These are phyloP conservation scores for Nannospalax galili DNA, from an alignment of 2,113 vertebrate genomes.

Conservation along the genomic window DNA sequence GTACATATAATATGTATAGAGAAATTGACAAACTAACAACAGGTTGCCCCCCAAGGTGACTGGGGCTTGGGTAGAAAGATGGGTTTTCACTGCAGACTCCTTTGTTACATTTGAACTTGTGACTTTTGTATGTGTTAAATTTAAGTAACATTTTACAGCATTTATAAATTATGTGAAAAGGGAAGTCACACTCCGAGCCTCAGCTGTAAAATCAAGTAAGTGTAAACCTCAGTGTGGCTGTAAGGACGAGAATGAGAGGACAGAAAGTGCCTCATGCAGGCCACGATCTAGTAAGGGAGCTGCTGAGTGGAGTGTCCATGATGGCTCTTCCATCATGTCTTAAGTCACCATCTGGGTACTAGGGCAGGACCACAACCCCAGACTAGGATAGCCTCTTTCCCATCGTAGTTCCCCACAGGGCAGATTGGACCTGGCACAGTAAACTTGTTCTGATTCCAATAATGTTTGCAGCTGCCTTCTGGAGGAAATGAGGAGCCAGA, in stretches of 20 bases:
- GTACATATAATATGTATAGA: neutral
- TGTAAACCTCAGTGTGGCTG: too few relatives aligned
- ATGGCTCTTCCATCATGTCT: neutral
- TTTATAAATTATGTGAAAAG: neutral
- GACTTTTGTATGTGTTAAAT: neutral
- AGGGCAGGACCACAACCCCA: neutral
- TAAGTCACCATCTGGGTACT: neutral
- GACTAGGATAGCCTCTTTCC: neutral
- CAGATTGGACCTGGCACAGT: rapidly evolving
- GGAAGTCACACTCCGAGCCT: neutral
- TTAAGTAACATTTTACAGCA: neutral
- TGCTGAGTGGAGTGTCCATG: too few relatives aligned
- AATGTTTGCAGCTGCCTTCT: too few relatives aligned
- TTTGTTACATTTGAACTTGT: neutral
- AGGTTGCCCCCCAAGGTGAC: too few relatives aligned
- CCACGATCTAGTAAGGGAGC: neutral
- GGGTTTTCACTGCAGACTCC: neutral
- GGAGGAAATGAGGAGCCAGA: neutral
- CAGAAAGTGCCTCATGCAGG: neutral
- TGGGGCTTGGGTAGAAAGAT: neutral
- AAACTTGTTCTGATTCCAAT: neutral
- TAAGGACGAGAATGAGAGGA: neutral
- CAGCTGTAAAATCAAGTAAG: neutral
- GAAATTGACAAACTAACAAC: neutral
- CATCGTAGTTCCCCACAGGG: neutral